Base-by-base conservation (phyloP, 1,140 invertebrate genomes). In the Eriosoma lanigerum region DNA sequence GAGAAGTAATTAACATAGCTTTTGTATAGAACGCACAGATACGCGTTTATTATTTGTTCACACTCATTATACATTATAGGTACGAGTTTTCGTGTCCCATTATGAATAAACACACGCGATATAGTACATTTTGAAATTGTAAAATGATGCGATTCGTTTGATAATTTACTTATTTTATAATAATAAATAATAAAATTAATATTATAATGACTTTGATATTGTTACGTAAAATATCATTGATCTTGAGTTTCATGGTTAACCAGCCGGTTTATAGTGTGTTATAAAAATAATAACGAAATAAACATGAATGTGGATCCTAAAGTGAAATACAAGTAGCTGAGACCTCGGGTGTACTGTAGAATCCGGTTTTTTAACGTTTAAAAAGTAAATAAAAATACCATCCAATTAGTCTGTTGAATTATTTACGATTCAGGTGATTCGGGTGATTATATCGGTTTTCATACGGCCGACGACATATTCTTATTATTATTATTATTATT, bases 401-500 rank as follows among this genome's bases (percentile, higher is more conserved):
- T 76, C 73, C 73, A 76, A 76, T 76, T 76, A 76, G 73, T 76
- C 73, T 76, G 73, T 76, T 76, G 73, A 76, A 76, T 76, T 76
- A 76, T 76, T 76, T 76, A 76, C 73, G 73, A 75, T 75, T 75
- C 72, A 75, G 72, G 72, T 75, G 58, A 52, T 75, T 38, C 52
- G 73, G n/a, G n/a, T 44, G 73, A 76, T 76, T 60, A 58, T 21
- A 76, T 76, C 56, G 73, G 21, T 58, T 76, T 76, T 76, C 73
- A 44, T 73, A 26, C 21, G 50, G 52, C 48, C 13, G 54, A 60
- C 73, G 73, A 60, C 73, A 29, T 24, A 21, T 38, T 46, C 46
- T 44, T 50, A 70, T 52, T 52, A 52, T 52, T 52, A 52, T 52
- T 52, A 52, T 52, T 52, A 52, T 68, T 68, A 68, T 64, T 64